Base-by-base conservation (phyloP, 2,888 invertebrate genomes). In the Coenonympha glycerion region DNA sequence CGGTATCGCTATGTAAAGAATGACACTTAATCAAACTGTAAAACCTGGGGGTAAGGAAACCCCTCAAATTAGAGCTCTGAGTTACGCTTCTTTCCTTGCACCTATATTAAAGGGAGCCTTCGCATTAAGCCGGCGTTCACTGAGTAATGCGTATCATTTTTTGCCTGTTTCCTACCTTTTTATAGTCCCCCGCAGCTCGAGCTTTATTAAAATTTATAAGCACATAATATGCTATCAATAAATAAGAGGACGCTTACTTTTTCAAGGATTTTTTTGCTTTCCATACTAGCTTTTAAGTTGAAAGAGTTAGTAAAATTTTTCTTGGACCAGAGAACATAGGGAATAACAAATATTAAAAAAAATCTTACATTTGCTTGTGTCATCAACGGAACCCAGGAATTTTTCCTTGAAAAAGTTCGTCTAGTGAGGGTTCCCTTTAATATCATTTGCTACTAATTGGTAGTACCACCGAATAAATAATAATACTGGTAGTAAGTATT, bases 81-180 rank as follows among this genome's bases (percentile, higher is more conserved):
- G 66, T 69, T 67, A 67, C 64, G 63, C 61, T 59, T 64, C 64
- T 67, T 44, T 28, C 62, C 71, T 65, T 68, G 60, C 62, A 64
- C 65, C 64, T 58, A 69, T 69, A 67, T 69, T 67, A 68, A 66
- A 47, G 49, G 49, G 42, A 54, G 58, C 51, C 53, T 49, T 55
- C 55, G 62, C 63, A 66, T 63, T 62, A 66, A 65, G 62, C 60
- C 66, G 55, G 58, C 58, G 56, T 58, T 53, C 66, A 55, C 59
- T 73, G 69, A 73, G 64, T 72, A 71, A 72, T 73, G 71, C 64
- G 65, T 69, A 71, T 71, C 71, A 72, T 73, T 72, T 72, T 70
- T 73, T 67, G 68, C 60, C 60, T 62, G 64, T 63, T n/a, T 66
- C 65, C 65, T 66, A 61, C 66, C 66, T 67, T 67, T 67, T 67